Evolutionary conservation across 2,888 invertebrate species (phyloP).

Genomic region (Hyposoter didymator): DNA sequence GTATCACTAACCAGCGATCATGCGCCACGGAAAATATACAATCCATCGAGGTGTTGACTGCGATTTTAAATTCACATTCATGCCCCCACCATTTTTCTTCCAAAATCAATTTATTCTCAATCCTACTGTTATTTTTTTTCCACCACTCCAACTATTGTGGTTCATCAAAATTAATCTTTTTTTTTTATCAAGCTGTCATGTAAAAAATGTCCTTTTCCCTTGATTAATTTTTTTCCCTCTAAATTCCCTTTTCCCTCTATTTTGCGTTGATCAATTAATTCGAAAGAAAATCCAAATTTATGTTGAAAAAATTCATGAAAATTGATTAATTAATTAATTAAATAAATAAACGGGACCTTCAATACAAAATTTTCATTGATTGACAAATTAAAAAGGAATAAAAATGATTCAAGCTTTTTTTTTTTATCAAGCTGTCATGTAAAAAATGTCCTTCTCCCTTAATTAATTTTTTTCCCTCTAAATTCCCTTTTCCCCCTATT

Average conservation of each 20-base stretch:
- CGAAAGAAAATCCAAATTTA: too few relatives aligned
- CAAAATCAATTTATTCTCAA: conserved; percentile 32
- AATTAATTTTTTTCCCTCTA: too few relatives aligned
- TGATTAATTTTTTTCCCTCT: too few relatives aligned
- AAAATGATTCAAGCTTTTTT: too few relatives aligned
- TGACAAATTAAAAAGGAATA: too few relatives aligned
- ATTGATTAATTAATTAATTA: too few relatives aligned
- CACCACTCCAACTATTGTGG: background rate
- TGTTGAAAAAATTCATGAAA: too few relatives aligned
- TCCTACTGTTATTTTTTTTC: conserved; percentile 3
- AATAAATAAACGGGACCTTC: too few relatives aligned
- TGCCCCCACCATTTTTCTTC: conserved; percentile 29
- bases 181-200: background rate
- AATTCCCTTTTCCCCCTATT: too few relatives aligned
- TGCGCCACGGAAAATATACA: conserved; percentile 80
- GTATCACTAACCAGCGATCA: conserved; percentile 79
- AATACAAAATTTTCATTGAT: too few relatives aligned
- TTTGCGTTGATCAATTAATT: too few relatives aligned
- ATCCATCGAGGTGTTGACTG: conserved; percentile 76
- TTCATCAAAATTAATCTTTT: background rate
- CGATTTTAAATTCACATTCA: conserved; percentile 65
- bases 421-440: background rate
- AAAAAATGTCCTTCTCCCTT: background rate
- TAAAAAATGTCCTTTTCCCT: background rate
- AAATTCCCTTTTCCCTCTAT: too few relatives aligned